Evolutionary conservation across 2,888 invertebrate species (phyloP).

Genomic region (Pollenia griseotomentosa): DNA sequence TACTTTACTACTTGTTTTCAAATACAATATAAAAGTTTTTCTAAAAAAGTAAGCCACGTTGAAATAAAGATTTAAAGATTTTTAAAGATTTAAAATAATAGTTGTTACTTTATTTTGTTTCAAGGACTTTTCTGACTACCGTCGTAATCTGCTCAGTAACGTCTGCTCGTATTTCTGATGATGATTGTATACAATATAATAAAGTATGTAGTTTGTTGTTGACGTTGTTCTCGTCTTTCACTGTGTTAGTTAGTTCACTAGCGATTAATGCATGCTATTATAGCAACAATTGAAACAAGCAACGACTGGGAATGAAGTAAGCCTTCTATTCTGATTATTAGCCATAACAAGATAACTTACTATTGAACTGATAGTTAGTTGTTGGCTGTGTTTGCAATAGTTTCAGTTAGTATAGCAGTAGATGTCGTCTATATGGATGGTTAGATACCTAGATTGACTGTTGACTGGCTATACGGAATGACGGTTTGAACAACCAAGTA

Average conservation of each 20-base stretch:
- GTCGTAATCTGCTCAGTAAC: background rate
- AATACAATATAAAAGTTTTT: no score
- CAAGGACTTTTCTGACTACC: background rate
- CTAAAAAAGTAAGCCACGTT: no score
- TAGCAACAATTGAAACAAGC: constrained; percentile 31
- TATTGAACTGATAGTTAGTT: constrained; percentile 4
- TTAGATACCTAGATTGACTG: constrained; percentile 31
- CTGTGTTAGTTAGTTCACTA: constrained; percentile 33
- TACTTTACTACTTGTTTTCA: no score
- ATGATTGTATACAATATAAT: constrained; percentile 7
- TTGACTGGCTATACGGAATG: constrained; percentile 11
- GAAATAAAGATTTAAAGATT: no score
- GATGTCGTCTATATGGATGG: constrained; percentile 41
- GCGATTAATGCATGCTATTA: constrained; percentile 63
- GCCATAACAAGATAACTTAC: constrained; percentile 21
- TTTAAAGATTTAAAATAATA: no score
- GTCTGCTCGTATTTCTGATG: background rate
- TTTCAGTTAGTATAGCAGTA: constrained; percentile 26
- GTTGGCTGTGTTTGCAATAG: background rate
- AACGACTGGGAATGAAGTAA: constrained; percentile 31
- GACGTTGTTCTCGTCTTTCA: constrained; percentile 38
- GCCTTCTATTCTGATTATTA: constrained; percentile 38
- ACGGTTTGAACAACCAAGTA: constrained; percentile 37
- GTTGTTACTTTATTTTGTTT: background rate
- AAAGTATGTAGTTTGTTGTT: constrained; percentile 12